Conservation (phyloP, 2,113 vertebrate species). For the Dryoscopus gambensis region DNA sequence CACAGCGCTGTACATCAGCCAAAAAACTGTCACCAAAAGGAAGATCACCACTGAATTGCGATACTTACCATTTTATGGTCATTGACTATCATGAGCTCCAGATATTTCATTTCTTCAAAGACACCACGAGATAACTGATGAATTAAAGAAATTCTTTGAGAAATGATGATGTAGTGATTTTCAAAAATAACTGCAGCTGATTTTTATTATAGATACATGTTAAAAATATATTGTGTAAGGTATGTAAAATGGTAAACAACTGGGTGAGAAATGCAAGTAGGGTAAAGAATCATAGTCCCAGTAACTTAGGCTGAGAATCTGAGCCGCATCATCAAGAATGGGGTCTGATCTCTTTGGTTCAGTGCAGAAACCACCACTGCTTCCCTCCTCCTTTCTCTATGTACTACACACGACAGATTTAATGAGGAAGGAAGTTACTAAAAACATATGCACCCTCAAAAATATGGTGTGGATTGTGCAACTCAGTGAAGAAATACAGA, state of each 20-base stretch:
- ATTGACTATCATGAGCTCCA: slow-evolving; percentile 96
- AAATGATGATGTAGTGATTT: background rate
- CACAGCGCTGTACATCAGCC: background rate
- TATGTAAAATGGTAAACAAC: background rate
- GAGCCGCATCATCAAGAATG: background rate
- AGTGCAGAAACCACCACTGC: background rate
- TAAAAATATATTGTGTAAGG: background rate
- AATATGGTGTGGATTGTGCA: background rate
- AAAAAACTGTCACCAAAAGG: background rate
- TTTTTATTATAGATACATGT: background rate
- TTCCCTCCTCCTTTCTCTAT: background rate
- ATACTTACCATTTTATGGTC: slow-evolving; percentile 92
- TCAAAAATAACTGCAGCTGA: background rate
- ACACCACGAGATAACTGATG: slow-evolving; percentile 84
- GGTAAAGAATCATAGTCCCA: background rate
- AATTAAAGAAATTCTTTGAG: slow-evolving; percentile 44
- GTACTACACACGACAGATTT: background rate
- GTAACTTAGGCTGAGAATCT: background rate
- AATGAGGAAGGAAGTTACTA: background rate
- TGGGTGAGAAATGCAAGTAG: background rate
- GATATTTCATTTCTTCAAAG: slow-evolving; percentile 96
- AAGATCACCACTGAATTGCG: background rate
- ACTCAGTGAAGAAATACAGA: background rate
- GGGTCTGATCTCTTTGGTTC: background rate
- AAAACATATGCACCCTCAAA: background rate